A percentile compares a stretch with the other conserved stretches of the same genome.
These are phyloP conservation scores for Charadrius vociferus DNA, from an alignment of 2,113 vertebrate species.

Conservation along the genomic window DNA sequence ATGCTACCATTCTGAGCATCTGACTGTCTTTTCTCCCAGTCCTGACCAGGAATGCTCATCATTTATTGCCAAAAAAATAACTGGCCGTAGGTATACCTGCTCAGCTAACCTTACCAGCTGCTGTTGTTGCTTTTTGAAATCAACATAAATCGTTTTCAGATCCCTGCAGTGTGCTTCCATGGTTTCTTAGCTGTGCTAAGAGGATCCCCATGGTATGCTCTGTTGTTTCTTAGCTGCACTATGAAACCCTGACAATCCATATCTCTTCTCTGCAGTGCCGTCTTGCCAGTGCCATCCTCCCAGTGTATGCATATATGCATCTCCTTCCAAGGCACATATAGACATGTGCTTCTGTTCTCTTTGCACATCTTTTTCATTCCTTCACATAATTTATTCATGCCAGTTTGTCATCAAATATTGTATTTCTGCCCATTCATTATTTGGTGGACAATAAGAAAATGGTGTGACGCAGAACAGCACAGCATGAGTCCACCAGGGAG, in stretches of 20 bases:
- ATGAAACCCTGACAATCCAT: neutral
- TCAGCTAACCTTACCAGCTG: neutral
- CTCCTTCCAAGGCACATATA: neutral
- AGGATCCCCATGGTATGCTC: neutral
- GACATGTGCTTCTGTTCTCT: neutral
- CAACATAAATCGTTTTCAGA: neutral
- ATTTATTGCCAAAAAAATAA: neutral
- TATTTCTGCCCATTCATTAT: neutral
- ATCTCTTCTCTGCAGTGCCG: neutral
- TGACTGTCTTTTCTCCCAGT: neutral
- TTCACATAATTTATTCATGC: neutral
- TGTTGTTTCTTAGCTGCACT: neutral
- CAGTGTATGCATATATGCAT: neutral
- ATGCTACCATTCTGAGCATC: neutral
- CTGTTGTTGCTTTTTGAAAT: conserved; percentile 2
- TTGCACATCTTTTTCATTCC: neutral
- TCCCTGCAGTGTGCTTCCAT: neutral
- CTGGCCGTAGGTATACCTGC: neutral
- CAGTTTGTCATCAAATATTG: neutral
- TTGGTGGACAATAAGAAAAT: neutral
- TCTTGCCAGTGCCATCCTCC: neutral
- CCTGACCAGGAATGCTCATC: neutral
- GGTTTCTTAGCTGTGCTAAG: neutral
- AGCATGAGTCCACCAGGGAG: neutral
- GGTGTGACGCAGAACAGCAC: neutral